phyloP scores from a whole-genome alignment of 2,888 invertebrate genomes.

The Stegana nigrithorax region DNA sequence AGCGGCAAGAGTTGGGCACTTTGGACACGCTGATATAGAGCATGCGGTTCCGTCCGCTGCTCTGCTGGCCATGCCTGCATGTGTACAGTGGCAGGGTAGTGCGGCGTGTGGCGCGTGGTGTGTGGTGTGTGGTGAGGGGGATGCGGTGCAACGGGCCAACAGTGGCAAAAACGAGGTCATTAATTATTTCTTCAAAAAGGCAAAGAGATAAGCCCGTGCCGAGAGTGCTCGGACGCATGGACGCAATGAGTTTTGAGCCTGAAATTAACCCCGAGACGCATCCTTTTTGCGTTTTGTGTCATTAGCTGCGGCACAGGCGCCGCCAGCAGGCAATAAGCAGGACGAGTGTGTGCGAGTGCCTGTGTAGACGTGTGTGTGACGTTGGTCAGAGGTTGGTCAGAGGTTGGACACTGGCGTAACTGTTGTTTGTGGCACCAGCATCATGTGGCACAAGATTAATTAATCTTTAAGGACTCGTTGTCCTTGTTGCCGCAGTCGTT shows the following conservation, averaged over 20 bases:
- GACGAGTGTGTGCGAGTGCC: slow-evolving; percentile 27
- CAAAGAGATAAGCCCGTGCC: slow-evolving; percentile 56
- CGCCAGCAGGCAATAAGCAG: background rate
- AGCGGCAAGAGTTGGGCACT: background rate
- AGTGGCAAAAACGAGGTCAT: slow-evolving; percentile 68
- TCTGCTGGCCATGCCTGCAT: background rate
- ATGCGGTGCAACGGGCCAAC: slow-evolving; percentile 20
- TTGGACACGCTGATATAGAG: background rate
- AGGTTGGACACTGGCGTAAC: slow-evolving; percentile 33
- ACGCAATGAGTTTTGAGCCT: slow-evolving; percentile 21
- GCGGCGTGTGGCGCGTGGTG: background rate
- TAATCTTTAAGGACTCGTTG: slow-evolving; percentile 65
- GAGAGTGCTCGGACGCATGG: background rate
- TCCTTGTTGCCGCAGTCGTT: slow-evolving; percentile 24
- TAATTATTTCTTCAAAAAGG: slow-evolving; percentile 68
- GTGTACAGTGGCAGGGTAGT: background rate
- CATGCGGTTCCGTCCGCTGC: no score
- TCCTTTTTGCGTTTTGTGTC: slow-evolving; percentile 61
- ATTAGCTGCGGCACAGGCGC: slow-evolving; percentile 46
- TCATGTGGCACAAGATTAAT: slow-evolving; percentile 66
- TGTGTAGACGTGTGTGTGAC: background rate
- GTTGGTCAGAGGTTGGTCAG: slow-evolving; percentile 14
- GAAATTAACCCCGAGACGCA: slow-evolving; percentile 50
- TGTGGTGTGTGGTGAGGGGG: background rate
- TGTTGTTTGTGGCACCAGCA: slow-evolving; percentile 40